Conservation (phyloP, 2,113 vertebrate genomes). For the Jacana jacana region DNA sequence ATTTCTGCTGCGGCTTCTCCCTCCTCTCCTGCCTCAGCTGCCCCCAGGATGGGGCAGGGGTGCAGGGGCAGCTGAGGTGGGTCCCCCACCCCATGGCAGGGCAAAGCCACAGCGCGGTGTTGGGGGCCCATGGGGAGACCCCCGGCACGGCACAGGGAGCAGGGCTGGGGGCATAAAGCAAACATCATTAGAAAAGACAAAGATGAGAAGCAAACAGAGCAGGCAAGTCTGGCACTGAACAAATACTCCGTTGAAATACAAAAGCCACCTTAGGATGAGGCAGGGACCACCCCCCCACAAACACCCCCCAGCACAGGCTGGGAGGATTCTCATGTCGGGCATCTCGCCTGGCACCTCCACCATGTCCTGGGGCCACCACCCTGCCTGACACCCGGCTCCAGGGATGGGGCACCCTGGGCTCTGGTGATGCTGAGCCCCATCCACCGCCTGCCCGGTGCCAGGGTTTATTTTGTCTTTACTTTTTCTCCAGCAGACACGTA, state of each 20-base stretch:
- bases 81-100: neutral
- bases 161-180: slow-evolving; percentile 14
- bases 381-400: fast-evolving
- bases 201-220: slow-evolving; percentile 72
- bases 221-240: slow-evolving; percentile 50
- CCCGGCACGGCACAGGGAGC: neutral
- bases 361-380: neutral
- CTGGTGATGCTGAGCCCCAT: fast-evolving
- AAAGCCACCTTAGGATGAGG: neutral
- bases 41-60: neutral
- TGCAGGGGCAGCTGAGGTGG: neutral
- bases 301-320: fast-evolving
- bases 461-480: neutral
- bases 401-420: neutral
- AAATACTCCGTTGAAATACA: slow-evolving; percentile 34
- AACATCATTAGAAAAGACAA: slow-evolving; percentile 70
- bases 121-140: neutral
- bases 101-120: fast-evolving
- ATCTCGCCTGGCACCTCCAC: neutral
- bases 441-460: neutral
- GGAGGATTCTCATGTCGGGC: neutral
- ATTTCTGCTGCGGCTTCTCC: neutral
- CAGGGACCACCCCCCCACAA: neutral
- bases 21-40: neutral
- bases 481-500: neutral